A percentile compares a stretch with the other conserved stretches of the same genome.
phyloP scores from a whole-genome alignment of 2,113 vertebrate species.

The Cichladusa arquata region DNA sequence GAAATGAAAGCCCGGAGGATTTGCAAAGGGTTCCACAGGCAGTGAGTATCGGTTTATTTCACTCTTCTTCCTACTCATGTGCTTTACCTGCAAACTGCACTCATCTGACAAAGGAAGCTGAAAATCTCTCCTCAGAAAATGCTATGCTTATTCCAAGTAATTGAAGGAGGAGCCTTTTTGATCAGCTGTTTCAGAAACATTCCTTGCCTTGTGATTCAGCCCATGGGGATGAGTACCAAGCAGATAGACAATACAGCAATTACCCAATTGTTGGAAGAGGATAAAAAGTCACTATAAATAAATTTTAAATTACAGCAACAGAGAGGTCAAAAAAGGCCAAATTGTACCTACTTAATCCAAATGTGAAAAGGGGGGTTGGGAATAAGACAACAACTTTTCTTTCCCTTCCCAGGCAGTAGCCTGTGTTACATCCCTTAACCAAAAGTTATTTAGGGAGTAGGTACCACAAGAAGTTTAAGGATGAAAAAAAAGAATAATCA shows the following conservation, averaged over 20 bases:
- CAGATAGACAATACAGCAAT: neutral
- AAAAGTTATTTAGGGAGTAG: neutral
- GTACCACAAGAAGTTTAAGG: neutral
- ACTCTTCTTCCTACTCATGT: neutral
- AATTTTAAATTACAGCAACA: neutral
- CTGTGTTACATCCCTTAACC: neutral
- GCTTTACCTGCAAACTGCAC: conserved; percentile 24
- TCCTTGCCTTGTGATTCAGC: neutral
- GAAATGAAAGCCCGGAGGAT: neutral
- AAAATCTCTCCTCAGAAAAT: conserved; percentile 19
- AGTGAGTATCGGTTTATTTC: conserved; percentile 15
- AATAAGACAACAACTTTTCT: neutral
- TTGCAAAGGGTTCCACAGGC: neutral
- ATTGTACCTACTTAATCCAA: neutral
- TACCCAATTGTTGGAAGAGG: neutral
- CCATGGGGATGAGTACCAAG: neutral
- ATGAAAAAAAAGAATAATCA: neutral
- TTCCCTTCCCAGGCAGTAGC: neutral
- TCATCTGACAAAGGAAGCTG: neutral
- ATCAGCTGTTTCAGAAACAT: conserved; percentile 6
- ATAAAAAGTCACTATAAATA: neutral
- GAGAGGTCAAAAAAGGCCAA: neutral
- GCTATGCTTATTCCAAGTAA: neutral
- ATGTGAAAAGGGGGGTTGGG: neutral
- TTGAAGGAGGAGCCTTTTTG: neutral